These are phyloP conservation scores for Riptortus pedestris DNA, from an alignment of 1,140 invertebrate genomes.

Conservation along the genomic window DNA sequence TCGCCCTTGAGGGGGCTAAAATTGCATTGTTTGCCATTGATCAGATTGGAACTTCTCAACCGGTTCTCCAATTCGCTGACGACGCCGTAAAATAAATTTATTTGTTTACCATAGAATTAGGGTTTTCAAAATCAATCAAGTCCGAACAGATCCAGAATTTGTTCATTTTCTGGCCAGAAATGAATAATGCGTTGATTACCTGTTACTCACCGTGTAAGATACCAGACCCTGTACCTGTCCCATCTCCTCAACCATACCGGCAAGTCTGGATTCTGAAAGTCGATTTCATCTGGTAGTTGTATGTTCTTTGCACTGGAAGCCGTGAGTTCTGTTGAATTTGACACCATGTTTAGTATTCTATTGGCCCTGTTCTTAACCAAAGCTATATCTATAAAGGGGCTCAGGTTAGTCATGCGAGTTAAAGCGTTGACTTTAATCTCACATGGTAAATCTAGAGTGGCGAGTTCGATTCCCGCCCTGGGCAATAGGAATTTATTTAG, in stretches of 20 bases:
- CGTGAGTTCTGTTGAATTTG: background rate
- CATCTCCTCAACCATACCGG: background rate
- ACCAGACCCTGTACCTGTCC: background rate
- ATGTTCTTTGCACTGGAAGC: background rate
- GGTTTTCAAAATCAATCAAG: background rate
- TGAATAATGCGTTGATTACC: background rate
- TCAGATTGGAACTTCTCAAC: background rate
- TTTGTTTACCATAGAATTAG: background rate
- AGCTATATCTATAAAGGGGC: no score
- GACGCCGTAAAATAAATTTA: background rate
- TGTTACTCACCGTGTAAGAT: background rate
- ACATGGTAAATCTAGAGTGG: no score
- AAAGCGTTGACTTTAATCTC: no score
- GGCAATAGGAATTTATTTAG: no score
- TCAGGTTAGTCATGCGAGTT: no score
- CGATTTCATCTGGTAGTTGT: background rate
- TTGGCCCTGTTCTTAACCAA: background rate
- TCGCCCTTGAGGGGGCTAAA: background rate
- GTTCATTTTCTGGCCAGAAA: background rate
- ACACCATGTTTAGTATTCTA: background rate
- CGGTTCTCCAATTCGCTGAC: background rate
- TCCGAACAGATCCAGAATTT: background rate
- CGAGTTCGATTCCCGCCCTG: no score
- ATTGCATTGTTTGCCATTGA: background rate
- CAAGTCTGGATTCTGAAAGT: background rate